Base-by-base conservation (phyloP, 2,113 vertebrate species). In the Takifugu bimaculatus region DNA sequence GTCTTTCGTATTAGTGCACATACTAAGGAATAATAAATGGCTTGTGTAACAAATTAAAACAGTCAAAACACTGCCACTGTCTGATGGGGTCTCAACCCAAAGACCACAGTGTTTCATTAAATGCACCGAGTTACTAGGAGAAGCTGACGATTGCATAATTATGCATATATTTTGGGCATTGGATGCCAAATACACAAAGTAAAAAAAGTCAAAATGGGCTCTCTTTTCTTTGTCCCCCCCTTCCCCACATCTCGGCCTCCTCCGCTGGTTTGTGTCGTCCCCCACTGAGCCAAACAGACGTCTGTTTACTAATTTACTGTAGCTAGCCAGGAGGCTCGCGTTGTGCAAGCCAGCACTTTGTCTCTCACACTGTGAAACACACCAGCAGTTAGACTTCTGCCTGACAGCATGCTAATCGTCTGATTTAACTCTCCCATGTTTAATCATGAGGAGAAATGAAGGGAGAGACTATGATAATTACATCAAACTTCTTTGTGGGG, bases 221-320 rank as follows among this genome's bases (percentile, higher is more conserved):
- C 57, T 44, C 54, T 12, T 78, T 65, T 14, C 65, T 53, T 75
- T 50, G 65, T 73, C 57, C 57, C 57, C 25, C 76, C 68, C 45
- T 80, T 10, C 73, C 80, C 35, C 11, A 6, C 66, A 61, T 81
- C 80, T 65, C 75, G 63, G 70, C 77, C 77, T 77, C 61, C 77
- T 77, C 81, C 55, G 72, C 72, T 65, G 76, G 73, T 78, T 80
- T 89, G 87, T 88, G 88, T 88, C 83, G 75, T 82, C 85, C 85
- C 89, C 91, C 65, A 85, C 89, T 78, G 90, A 86, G 89, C 80
- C 80, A 86, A 86, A 90, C 86, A 88, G 88, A 90, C 85, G 80
- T 80, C 84, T 89, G 85, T 91, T 89, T 91, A 89, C 86, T 77
- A 78, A 75, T 85, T 81, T 81, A 77, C 83, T 89, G 89, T 90